A percentile compares a stretch with the other conserved stretches of the same genome.
Evolutionary conservation across 2,113 vertebrate species (phyloP).

Genomic region (Entosphenus tridentatus): DNA sequence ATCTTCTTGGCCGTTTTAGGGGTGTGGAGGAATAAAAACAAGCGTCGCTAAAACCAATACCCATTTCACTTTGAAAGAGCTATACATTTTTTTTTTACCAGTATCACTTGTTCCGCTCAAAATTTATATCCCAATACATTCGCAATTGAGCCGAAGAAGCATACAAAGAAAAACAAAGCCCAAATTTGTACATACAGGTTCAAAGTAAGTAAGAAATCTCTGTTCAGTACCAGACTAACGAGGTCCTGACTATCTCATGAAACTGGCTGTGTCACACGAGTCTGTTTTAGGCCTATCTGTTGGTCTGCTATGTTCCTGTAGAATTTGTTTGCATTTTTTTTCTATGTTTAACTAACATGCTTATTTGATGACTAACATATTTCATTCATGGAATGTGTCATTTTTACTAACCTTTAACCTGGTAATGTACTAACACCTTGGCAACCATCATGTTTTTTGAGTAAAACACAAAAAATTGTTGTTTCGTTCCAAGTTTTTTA

Average conservation of each 20-base stretch:
- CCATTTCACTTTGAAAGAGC: too few species aligned
- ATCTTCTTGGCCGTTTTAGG: too few species aligned
- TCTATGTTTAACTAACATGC: constrained; percentile 18
- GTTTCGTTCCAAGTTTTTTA: constrained; percentile 99
- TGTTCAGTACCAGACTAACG: too few species aligned
- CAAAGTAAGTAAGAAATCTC: constrained; percentile 2
- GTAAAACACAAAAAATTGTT: constrained; percentile 58
- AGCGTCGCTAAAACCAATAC: too few species aligned
- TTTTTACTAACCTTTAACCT: constrained; percentile 70
- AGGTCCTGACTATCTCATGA: too few species aligned
- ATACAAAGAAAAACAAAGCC: too few species aligned
- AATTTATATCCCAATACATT: too few species aligned
- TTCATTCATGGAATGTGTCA: constrained; percentile 87
- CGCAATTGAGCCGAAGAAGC: too few species aligned
- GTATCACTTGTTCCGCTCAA: too few species aligned
- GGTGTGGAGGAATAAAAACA: too few species aligned
- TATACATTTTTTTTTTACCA: too few species aligned
- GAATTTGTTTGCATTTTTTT: constrained; percentile 8
- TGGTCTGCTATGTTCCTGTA: constrained; percentile 16
- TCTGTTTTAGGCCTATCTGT: constrained; percentile 16
- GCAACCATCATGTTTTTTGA: constrained; percentile 46
- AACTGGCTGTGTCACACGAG: constrained; percentile 13
- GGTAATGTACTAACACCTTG: constrained; percentile 68
- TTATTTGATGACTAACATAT: constrained; percentile 54
- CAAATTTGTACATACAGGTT: neutral